Conservation (phyloP, 37 sponge, comb jelly and placozoan species). For the Beroe ovata region DNA sequence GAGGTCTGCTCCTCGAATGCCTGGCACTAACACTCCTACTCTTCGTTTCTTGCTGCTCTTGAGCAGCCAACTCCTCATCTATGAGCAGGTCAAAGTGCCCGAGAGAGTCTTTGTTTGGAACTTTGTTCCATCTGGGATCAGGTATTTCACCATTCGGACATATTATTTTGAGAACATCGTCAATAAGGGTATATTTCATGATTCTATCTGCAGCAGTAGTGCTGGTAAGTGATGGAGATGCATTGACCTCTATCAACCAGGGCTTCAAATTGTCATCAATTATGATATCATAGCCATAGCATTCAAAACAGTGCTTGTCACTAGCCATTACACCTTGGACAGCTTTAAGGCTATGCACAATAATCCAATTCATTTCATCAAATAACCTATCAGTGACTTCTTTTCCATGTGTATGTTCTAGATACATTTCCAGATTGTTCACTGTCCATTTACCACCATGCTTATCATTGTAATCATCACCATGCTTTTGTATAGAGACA, state of each 20-base stretch:
- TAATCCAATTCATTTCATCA: slow-evolving; percentile 94
- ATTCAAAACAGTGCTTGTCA: slow-evolving; percentile 93
- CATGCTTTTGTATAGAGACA: slow-evolving; percentile 97
- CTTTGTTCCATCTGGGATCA: slow-evolving; percentile 65
- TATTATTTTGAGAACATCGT: slow-evolving; percentile 86
- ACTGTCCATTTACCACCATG: slow-evolving; percentile 99
- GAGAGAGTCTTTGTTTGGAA: slow-evolving; percentile 1
- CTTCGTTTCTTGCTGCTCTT: slow-evolving; percentile 50
- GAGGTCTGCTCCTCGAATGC: slow-evolving; percentile 5
- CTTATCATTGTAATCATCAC: slow-evolving; percentile 69
- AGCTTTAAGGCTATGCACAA: slow-evolving; percentile 92
- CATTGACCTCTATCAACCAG: slow-evolving; percentile 99
- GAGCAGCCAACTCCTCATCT: slow-evolving; percentile 62
- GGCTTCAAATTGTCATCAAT: slow-evolving; percentile 90
- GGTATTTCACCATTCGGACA: slow-evolving; percentile 76
- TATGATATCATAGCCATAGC: slow-evolving; percentile 96
- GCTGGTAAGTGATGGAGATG: slow-evolving; percentile 87
- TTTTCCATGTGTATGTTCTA: slow-evolving; percentile 86
- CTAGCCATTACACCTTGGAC: slow-evolving; percentile 90
- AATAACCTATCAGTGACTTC: slow-evolving; percentile 83
- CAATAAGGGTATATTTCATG: slow-evolving; percentile 85
- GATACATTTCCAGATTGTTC: slow-evolving; percentile 77
- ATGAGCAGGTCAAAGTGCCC: slow-evolving; percentile 58
- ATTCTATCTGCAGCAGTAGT: slow-evolving; percentile 91
- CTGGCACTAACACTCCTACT: slow-evolving; percentile 63